These are phyloP conservation scores for Alloplasta piceator DNA, from an alignment of 2,888 invertebrate genomes.

Conservation along the genomic window DNA sequence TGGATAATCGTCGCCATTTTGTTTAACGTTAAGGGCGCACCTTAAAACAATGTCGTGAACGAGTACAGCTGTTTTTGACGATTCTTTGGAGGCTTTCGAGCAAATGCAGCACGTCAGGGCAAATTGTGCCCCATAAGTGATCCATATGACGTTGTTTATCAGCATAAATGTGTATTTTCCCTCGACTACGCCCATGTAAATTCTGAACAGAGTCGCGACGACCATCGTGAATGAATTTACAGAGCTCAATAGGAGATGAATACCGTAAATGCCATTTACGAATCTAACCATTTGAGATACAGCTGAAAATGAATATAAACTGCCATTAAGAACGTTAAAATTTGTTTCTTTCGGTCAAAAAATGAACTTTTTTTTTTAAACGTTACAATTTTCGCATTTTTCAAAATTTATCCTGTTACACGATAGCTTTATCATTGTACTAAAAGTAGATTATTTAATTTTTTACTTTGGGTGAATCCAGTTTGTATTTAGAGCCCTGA, in stretches of 20 bases:
- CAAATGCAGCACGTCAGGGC: constrained; percentile 73
- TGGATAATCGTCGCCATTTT: no score
- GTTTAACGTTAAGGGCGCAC: constrained; percentile 15
- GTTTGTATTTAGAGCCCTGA: no score
- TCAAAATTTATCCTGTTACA: no score
- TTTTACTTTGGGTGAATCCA: no score
- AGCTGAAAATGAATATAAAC: constrained; percentile 60
- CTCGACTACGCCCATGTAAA: constrained; percentile 77
- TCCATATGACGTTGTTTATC: constrained; percentile 77
- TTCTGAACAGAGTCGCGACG: constrained; percentile 75
- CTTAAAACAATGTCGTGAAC: constrained; percentile 70
- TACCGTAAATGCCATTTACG: constrained; percentile 73
- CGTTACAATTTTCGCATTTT: no score
- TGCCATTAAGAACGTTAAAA: no score
- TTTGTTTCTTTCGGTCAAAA: background rate
- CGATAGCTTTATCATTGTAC: no score
- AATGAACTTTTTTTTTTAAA: background rate
- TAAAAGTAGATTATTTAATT: no score
- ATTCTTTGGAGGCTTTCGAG: constrained; percentile 69
- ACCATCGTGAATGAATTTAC: constrained; percentile 77
- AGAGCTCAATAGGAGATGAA: constrained; percentile 74
- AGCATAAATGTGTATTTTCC: constrained; percentile 72
- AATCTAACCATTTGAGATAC: constrained; percentile 70
- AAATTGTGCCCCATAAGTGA: constrained; percentile 73
- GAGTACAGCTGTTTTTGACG: constrained; percentile 70